Conservation (phyloP, 1,140 invertebrate species). For the Zaprionus tsacasi region DNA sequence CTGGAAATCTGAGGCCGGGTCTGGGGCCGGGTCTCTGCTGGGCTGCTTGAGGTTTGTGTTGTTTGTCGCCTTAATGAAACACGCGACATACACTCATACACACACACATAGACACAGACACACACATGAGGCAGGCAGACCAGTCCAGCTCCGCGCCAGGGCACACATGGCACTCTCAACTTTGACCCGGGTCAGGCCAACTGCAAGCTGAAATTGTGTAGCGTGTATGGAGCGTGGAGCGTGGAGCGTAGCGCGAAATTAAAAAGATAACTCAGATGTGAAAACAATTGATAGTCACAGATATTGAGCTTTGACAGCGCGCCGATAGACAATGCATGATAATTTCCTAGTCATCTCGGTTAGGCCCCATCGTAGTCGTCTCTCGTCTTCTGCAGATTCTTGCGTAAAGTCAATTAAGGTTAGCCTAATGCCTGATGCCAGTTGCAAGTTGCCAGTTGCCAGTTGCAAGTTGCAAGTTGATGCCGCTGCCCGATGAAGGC, state of each 20-base stretch:
- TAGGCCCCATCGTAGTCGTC: slow-evolving; percentile 9
- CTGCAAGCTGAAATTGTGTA: slow-evolving; percentile 74
- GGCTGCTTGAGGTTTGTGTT: slow-evolving; percentile 58
- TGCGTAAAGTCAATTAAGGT: slow-evolving; percentile 76
- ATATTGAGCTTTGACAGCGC: slow-evolving; percentile 80
- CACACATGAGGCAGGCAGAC: slow-evolving; percentile 6
- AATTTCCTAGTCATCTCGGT: slow-evolving; percentile 44
- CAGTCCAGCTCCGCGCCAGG: slow-evolving; percentile 31
- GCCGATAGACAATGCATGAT: slow-evolving; percentile 71
- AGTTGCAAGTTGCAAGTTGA: slow-evolving; percentile 13
- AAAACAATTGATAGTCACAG: slow-evolving; percentile 83
- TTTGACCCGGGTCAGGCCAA: slow-evolving; percentile 77
- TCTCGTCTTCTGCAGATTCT: slow-evolving; percentile 14
- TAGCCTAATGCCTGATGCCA: slow-evolving; percentile 32
- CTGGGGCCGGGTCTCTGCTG: slow-evolving; percentile 47
- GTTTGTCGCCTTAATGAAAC: slow-evolving; percentile 83
- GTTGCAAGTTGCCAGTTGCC: slow-evolving; percentile 7
- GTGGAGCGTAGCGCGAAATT: slow-evolving; percentile 49
- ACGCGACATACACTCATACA: slow-evolving; percentile 71
- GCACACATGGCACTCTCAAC: slow-evolving; percentile 66
- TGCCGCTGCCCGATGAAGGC: slow-evolving; percentile 36
- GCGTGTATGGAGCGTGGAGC: slow-evolving; percentile 25
- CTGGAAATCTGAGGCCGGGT: slow-evolving; percentile 70
- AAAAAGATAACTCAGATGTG: slow-evolving; percentile 81
- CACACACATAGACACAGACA: slow-evolving; percentile 9